Conservation (phyloP, 2,113 vertebrate genomes). For the Isurus oxyrinchus region DNA sequence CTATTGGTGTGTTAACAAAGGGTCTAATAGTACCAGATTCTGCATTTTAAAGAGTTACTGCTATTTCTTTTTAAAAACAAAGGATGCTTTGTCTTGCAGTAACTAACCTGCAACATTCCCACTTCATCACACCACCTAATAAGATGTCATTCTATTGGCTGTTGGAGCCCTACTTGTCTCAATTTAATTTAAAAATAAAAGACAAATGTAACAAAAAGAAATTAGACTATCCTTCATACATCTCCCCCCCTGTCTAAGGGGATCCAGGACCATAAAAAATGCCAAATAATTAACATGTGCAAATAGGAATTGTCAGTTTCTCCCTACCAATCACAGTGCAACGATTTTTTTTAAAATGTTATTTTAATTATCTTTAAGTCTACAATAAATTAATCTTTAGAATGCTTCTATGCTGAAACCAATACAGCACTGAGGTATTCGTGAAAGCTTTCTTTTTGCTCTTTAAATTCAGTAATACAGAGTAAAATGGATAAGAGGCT, state of each 20-base stretch:
- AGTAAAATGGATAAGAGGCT: constrained; percentile 56
- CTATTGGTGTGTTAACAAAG: constrained; percentile 73
- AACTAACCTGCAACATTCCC: constrained; percentile 45
- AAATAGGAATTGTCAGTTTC: constrained; percentile 92
- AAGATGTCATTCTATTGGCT: constrained; percentile 69
- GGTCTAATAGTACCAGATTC: constrained; percentile 24
- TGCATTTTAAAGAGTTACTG: neutral
- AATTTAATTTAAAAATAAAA: constrained; percentile 50
- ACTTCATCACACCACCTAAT: constrained; percentile 64
- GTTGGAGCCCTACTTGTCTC: constrained; percentile 66
- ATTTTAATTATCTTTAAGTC: constrained; percentile 72
- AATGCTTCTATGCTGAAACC: constrained; percentile 75
- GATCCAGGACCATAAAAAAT: constrained; percentile 81
- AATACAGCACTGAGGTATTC: constrained; percentile 93
- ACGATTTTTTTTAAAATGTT: constrained; percentile 73
- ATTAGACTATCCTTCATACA: constrained; percentile 89
- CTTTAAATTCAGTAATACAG: constrained; percentile 68
- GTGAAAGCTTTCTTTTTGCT: constrained; percentile 64
- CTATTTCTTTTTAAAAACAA: neutral
- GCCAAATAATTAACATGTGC: constrained; percentile 92
- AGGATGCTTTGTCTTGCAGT: neutral
- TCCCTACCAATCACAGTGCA: constrained; percentile 98
- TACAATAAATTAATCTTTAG: constrained; percentile 90
- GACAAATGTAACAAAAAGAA: constrained; percentile 58
- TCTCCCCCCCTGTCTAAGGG: constrained; percentile 54